These are phyloP conservation scores for Pristionchus maxplancki DNA, from an alignment of 2,888 invertebrate genomes.

Conservation along the genomic window DNA sequence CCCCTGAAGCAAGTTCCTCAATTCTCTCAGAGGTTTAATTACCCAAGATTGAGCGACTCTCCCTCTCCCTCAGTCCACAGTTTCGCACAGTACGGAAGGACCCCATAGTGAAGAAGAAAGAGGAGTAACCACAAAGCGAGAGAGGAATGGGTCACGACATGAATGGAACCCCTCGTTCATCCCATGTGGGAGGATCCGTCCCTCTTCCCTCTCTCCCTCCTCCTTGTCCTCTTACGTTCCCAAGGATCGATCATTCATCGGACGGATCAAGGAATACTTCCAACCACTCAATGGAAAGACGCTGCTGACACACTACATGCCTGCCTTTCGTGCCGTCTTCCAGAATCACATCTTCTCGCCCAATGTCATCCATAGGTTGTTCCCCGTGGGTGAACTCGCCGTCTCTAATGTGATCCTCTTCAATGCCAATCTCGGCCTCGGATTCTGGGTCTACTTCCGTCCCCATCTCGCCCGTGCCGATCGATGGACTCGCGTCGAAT, in stretches of 20 bases:
- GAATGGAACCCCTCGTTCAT: background rate
- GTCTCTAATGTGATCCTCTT: conserved; percentile 85
- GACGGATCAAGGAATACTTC: conserved; percentile 23
- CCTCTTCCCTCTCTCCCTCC: conserved; percentile 42
- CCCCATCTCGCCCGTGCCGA: conserved; percentile 84
- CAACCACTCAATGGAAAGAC: conserved; percentile 50
- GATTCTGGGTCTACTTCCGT: conserved; percentile 87
- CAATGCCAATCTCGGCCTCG: conserved; percentile 88
- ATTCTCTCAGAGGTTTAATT: too few species aligned
- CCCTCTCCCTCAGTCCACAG: conserved; percentile 1
- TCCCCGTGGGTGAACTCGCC: conserved; percentile 77
- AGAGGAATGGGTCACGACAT: conserved; percentile 17
- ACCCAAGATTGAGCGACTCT: background rate
- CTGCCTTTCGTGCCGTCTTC: conserved; percentile 72
- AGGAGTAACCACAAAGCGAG: conserved; percentile 39
- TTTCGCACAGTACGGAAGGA: conserved; percentile 38
- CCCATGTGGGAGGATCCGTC: background rate
- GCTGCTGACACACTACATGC: conserved; percentile 70
- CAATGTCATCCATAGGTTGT: conserved; percentile 68
- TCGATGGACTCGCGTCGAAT: conserved; percentile 84
- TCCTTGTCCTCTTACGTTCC: conserved; percentile 49
- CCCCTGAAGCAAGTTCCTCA: too few species aligned
- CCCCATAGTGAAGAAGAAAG: background rate
- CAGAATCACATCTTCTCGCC: conserved; percentile 73
- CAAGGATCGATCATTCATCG: conserved; percentile 5